A percentile compares a stretch with the other conserved stretches of the same genome.
Conservation (phyloP, 2,113 vertebrate species). For the Oreotrochilus melanogaster region DNA sequence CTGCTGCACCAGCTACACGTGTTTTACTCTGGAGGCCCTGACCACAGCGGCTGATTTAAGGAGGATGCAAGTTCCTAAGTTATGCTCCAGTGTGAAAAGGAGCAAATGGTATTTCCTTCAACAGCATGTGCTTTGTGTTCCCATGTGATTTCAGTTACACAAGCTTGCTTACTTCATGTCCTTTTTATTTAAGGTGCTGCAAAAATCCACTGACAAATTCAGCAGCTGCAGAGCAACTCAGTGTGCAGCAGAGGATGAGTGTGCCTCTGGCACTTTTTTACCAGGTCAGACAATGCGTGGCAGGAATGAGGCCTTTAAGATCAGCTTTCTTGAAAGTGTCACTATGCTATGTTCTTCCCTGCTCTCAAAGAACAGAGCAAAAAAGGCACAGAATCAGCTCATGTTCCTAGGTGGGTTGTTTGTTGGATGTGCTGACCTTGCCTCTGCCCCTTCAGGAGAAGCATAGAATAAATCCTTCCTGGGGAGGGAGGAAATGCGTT, state of each 20-base stretch:
- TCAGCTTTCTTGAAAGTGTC: not conserved
- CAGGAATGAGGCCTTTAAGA: not conserved
- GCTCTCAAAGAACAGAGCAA: not conserved
- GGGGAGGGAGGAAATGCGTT: not conserved
- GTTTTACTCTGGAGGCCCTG: not conserved
- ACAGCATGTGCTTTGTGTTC: not conserved
- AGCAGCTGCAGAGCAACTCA: rapidly evolving
- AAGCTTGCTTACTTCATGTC: constrained; percentile 2
- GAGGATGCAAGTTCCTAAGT: not conserved
- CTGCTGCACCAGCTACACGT: not conserved
- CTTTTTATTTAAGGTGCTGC: constrained; percentile 20
- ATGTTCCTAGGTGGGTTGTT: not conserved
- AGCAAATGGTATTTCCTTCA: not conserved
- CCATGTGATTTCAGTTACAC: not conserved
- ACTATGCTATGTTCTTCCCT: not conserved
- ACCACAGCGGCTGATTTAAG: not conserved
- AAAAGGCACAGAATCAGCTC: not conserved
- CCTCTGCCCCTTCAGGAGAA: constrained; percentile 60
- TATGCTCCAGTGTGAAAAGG: not conserved
- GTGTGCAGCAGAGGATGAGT: not conserved
- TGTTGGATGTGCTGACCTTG: constrained; percentile 43
- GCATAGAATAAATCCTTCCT: not conserved
- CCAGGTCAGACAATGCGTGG: not conserved
- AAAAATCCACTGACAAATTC: not conserved
- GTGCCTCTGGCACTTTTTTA: not conserved